phyloP scores from a whole-genome alignment of 2,888 invertebrate species.

The Limnephilus marmoratus region DNA sequence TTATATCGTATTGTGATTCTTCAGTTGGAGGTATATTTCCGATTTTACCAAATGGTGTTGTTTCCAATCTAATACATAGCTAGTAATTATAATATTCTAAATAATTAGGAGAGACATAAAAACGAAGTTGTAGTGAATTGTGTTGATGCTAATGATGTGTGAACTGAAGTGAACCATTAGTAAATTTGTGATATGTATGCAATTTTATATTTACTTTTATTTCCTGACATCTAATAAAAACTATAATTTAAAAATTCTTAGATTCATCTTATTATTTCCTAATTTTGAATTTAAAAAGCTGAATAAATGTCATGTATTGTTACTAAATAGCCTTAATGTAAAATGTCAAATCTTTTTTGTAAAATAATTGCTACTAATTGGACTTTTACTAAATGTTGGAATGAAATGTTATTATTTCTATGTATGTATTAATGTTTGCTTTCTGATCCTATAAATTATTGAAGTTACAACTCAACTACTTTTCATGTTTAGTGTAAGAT shows the following conservation, averaged over 20 bases:
- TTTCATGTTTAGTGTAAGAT: neutral
- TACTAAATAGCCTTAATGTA: slow-evolving; percentile 13
- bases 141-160: slow-evolving; percentile 11
- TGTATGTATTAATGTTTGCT: neutral
- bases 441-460: neutral
- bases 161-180: slow-evolving; percentile 58
- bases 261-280: neutral
- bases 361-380: neutral
- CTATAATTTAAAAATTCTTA: neutral
- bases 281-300: slow-evolving; percentile 8
- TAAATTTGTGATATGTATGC: slow-evolving; percentile 60
- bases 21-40: slow-evolving; percentile 33
- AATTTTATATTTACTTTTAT: slow-evolving; percentile 47
- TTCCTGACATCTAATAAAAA: slow-evolving; percentile 3
- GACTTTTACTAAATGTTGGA: neutral
- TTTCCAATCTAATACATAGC: slow-evolving; percentile 34
- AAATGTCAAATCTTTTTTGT: slow-evolving; percentile 17
- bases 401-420: neutral
- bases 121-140: slow-evolving; percentile 43
- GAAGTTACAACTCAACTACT: neutral
- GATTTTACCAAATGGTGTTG: slow-evolving; percentile 51
- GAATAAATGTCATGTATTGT: slow-evolving; percentile 2
- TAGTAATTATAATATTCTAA: slow-evolving; percentile 34
- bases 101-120: slow-evolving; percentile 32
- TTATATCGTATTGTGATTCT: slow-evolving; percentile 48